A percentile compares a stretch with the other conserved stretches of the same genome.
Evolutionary conservation across 2,113 vertebrate species (phyloP).

Genomic region (Paraplagusia blochii): DNA sequence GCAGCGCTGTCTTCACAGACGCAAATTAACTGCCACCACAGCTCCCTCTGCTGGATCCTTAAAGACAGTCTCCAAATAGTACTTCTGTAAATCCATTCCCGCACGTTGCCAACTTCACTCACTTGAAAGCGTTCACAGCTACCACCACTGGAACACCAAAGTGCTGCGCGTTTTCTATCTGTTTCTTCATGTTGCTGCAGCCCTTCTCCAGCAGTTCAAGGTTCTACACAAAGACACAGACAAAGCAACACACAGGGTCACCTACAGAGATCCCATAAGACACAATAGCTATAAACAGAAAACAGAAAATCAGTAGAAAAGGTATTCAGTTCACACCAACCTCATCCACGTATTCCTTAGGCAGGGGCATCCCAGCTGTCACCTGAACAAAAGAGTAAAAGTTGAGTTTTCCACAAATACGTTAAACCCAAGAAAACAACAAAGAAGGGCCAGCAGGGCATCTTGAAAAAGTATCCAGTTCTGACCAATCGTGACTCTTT

Average conservation of each 20-base stretch:
- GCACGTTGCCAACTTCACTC: conserved; percentile 53
- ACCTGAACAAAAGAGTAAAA: conserved; percentile 75
- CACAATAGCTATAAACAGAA: neutral
- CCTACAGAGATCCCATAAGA: no score
- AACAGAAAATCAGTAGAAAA: neutral
- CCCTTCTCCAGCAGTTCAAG: conserved; percentile 88
- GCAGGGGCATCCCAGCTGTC: conserved; percentile 89
- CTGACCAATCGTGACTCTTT: no score
- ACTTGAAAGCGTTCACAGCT: conserved; percentile 96
- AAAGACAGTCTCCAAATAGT: no score
- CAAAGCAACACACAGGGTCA: no score
- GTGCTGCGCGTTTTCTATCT: conserved; percentile 88
- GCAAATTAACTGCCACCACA: no score
- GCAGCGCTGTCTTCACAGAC: no score
- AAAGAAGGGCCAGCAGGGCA: no score
- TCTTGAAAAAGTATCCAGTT: no score
- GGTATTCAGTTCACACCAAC: conserved; percentile 57
- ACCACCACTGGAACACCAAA: conserved; percentile 95
- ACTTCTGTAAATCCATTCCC: no score
- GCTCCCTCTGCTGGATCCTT: no score
- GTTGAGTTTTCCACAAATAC: no score
- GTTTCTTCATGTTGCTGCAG: conserved; percentile 91
- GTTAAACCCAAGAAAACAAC: no score
- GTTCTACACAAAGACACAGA: conserved; percentile 74
- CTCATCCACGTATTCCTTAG: conserved; percentile 91